phyloP scores from a whole-genome alignment of 2,797 vertebrate genomes.

The Crenuchus spilurus region DNA sequence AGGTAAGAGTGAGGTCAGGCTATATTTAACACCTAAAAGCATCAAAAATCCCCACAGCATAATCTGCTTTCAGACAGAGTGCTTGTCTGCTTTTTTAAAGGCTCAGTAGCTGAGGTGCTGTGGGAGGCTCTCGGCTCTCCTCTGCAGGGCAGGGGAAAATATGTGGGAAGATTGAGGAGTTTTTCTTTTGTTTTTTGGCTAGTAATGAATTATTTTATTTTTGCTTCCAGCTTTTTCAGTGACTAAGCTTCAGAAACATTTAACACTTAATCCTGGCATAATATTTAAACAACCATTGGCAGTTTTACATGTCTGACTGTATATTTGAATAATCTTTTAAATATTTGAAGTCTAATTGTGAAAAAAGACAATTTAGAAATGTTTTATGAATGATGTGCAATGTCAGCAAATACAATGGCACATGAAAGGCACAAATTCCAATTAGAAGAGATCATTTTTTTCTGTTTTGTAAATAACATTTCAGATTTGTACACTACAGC shows the following conservation, averaged over 20 bases:
- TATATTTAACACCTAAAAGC: slow-evolving; percentile 16
- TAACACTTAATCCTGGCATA: background rate
- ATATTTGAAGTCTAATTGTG: no score
- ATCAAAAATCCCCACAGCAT: background rate
- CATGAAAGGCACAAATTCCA: no score
- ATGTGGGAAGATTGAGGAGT: slow-evolving; percentile 4
- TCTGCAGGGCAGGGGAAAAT: slow-evolving; percentile 11
- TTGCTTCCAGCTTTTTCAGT: background rate
- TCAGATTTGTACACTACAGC: no score
- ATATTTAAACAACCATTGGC: background rate
- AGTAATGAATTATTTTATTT: background rate
- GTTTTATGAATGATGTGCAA: no score
- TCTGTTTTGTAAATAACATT: no score
- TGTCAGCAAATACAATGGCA: no score
- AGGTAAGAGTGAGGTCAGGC: slow-evolving; percentile 12
- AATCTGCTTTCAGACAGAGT: slow-evolving; percentile 29
- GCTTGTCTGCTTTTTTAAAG: slow-evolving; percentile 1
- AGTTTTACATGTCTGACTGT: background rate
- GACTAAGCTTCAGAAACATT: background rate
- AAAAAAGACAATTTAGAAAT: no score
- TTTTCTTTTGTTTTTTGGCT: background rate
- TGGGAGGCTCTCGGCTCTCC: slow-evolving; percentile 9
- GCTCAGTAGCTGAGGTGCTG: slow-evolving; percentile 10
- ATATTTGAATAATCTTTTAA: background rate
- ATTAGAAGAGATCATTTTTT: no score